phyloP scores from a whole-genome alignment of 2,888 invertebrate species.

The Idaea dimidiata region DNA sequence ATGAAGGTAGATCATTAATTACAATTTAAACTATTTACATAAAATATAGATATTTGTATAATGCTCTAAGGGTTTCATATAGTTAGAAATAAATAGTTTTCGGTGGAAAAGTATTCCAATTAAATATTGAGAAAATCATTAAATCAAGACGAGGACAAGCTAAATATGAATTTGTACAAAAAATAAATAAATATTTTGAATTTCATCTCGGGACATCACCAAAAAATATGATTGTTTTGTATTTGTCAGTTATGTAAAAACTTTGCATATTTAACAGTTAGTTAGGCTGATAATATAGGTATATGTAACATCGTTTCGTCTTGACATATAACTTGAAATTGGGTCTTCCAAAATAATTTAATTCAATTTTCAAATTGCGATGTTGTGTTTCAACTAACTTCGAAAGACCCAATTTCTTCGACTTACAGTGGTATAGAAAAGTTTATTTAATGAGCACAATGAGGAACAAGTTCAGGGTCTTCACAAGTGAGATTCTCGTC shows the following conservation, averaged over 20 bases:
- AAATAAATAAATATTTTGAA: too few relatives aligned
- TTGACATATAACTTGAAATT: not conserved
- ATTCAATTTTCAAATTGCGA: not conserved
- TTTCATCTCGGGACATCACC: too few relatives aligned
- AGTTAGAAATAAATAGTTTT: slow-evolving; percentile 58
- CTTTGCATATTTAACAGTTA: not conserved
- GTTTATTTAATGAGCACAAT: slow-evolving; percentile 47
- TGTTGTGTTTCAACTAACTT: not conserved
- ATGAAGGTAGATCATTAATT: slow-evolving; percentile 15
- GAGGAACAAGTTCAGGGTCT: slow-evolving; percentile 84
- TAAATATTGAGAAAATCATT: slow-evolving; percentile 37
- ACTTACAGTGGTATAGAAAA: not conserved
- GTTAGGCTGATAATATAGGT: too few relatives aligned
- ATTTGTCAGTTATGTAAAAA: too few relatives aligned
- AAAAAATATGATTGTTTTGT: not conserved
- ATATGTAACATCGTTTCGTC: not conserved
- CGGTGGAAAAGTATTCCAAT: slow-evolving; percentile 54
- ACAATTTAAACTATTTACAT: not conserved
- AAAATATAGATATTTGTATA: slow-evolving; percentile 15
- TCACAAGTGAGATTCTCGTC: slow-evolving; percentile 91
- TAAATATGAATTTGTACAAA: not conserved
- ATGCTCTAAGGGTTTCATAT: slow-evolving; percentile 31
- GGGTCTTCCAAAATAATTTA: not conserved
- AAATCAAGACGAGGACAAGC: slow-evolving; percentile 56
- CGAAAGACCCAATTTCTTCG: slow-evolving; percentile 9